Base-by-base conservation (phyloP, 2,888 invertebrate species). In the Bedellia somnulentella region DNA sequence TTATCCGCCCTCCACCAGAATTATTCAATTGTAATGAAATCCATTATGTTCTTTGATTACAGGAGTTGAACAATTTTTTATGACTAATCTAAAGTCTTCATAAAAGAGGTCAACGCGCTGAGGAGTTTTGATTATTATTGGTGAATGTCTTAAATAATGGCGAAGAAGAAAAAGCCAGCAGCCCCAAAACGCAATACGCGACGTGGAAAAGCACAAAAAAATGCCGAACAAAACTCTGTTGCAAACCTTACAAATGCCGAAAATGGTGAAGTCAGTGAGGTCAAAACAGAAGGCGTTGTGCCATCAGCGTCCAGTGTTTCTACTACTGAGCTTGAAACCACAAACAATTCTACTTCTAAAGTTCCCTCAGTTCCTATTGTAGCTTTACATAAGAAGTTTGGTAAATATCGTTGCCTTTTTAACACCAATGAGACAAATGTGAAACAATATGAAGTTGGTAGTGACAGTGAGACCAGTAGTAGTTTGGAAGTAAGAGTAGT, bases 361-460 rank as follows among this genome's bases (percentile, higher is more conserved):
- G 23, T 37, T 18, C 34, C 44, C 11, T 51, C 46, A 42, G 47
- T 57, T 27, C 63, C 62, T 37, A 39, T 57, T 27, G 57, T 71
- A 41, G 64, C 61, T 31, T 44, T 64, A 32, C 80, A 79, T 46
- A 80, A 80, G 43, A 80, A 80, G 44, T 80, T 80, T 45, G 80
- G 80, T 24, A 80, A 80, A 52, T 80, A 78, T 44, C 57, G 79
- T 18, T 78, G 75, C 44, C 48, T 80, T 11, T 60, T 75, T 36
- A 66, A 63, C 37, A 70, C 49, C 52, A 71, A 67, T 42, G 63
- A 66, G 13, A 43, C 46, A 21, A 54, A 56, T 22, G 40, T 44
- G 35, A 68, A 52, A 37, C 71, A 68, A 43, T 62, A 55, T 49
- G 76, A 76, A 30, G 37, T 64, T 36, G 61, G 75, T 18, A 75